These are phyloP conservation scores for Omphaloscelis lunosa DNA, from an alignment of 2,888 invertebrate genomes.

Conservation along the genomic window DNA sequence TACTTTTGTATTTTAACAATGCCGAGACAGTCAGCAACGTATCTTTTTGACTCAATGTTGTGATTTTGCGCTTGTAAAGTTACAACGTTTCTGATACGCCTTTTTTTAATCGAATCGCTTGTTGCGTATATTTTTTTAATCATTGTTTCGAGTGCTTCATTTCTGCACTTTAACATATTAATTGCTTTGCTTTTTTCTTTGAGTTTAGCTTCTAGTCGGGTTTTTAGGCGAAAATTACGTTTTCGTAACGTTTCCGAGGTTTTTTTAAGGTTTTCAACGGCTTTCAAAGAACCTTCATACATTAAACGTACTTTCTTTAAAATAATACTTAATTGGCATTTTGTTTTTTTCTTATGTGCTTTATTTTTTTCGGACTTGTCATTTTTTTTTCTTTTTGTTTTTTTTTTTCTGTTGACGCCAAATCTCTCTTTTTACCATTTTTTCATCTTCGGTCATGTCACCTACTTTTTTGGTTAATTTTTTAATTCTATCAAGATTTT, in stretches of 20 bases:
- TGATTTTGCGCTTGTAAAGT: background rate
- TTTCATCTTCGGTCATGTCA: slow-evolving; percentile 7
- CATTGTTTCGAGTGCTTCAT: background rate
- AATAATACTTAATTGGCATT: slow-evolving; percentile 7
- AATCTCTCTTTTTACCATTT: slow-evolving; percentile 1
- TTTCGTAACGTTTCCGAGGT: slow-evolving; percentile 16
- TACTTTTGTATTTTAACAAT: background rate
- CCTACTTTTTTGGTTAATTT: slow-evolving; percentile 1
- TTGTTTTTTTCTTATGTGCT: background rate
- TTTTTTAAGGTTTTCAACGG: slow-evolving; percentile 15
- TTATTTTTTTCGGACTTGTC: background rate
- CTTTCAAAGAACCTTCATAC: background rate
- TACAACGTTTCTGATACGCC: background rate
- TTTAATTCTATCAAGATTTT: slow-evolving; percentile 9
- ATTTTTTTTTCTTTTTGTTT: background rate
- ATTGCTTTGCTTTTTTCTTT: background rate
- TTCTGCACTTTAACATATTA: background rate
- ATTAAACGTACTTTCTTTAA: slow-evolving; percentile 2
- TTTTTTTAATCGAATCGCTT: slow-evolving; percentile 1
- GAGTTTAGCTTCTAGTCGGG: slow-evolving; percentile 8
- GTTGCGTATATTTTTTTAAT: background rate
- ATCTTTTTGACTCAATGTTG: slow-evolving; percentile 1
- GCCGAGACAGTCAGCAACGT: background rate
- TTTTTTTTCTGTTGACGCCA: background rate
- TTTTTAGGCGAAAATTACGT: slow-evolving; percentile 13